Evolutionary conservation across 2,113 vertebrate genomes (phyloP).

Genomic region (Limnothrissa miodon): DNA sequence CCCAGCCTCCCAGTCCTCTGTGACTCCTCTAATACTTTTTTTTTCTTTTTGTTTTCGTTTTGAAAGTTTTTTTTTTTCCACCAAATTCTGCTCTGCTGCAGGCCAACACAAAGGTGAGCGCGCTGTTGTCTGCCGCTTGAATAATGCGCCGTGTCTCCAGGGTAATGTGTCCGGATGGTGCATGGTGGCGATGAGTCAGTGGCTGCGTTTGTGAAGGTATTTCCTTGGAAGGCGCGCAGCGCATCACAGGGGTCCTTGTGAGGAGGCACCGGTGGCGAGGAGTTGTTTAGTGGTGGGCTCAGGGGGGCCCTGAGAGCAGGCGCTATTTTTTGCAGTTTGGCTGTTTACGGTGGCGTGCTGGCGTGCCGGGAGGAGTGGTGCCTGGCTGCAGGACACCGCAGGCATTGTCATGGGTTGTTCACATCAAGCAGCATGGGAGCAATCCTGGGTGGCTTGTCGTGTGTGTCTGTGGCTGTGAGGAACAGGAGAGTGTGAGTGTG

Average conservation of each 20-base stretch:
- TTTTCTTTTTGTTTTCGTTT: too few species aligned
- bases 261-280: neutral
- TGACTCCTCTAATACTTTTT: neutral
- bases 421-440: neutral
- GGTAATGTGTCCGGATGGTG: neutral
- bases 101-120: neutral
- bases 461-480: neutral
- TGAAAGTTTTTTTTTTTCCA: neutral
- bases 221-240: neutral
- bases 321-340: neutral
- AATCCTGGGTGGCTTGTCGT: neutral
- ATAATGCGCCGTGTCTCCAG: neutral
- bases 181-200: neutral
- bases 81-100: neutral
- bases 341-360: neutral
- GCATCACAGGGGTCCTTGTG: neutral
- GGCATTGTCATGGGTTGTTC: neutral
- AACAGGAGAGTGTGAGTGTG: slow-evolving; percentile 28
- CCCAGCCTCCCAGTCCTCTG: neutral
- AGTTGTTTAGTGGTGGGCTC: neutral
- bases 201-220: neutral
- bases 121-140: neutral
- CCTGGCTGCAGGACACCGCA: neutral
- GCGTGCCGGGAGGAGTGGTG: neutral
- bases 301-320: neutral